Base-by-base conservation (phyloP, 2,888 invertebrate genomes). In the Ophioninae sp. region DNA sequence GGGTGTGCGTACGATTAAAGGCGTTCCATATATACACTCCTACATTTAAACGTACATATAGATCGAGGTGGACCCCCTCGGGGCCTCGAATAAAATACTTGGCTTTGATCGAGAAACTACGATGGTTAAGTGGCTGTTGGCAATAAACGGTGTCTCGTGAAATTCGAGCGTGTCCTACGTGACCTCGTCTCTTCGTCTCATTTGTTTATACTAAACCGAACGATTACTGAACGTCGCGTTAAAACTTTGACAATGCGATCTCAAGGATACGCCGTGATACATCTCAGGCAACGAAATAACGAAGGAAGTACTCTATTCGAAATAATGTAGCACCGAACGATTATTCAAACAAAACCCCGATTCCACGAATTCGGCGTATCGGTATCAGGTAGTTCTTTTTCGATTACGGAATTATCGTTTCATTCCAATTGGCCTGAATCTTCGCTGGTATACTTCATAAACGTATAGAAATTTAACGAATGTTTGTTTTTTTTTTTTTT, bases 111-210 rank as follows among this genome's bases (percentile, higher is more conserved):
- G 84, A 82, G 72, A 79, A 79, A 82, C 72, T 65, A 75, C 81
- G 79, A 84, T 81, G 39, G 81, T 84, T 84, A 84, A 84, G 81
- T 84, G 81, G 81, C 84, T 73, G 79, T 79, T 79, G 84, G 78
- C 79, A 72, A 76, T 84, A 79, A 30, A 84, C 72, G 72, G 73
- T 81, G 70, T 81, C 67, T 79, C 78, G 79, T 84, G 75, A 44
- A 84, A 81, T 76, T 64, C 79, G 64, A 78, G 65, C 73, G 81
- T 75, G 56, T 76, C 72, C 70, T 50, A 67, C 79, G 68, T 69
- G 65, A 64, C 30, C 17, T 75, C 75, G 67, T 67, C 56, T 81
- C 68, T n/a, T 61, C 73, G 67, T 7, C 17, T 70, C 41, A 23
- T 74, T 64, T 77, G 57, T 77, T 69, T 30, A 50, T 67, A 10